Percentiles rank a stretch among this genome's conserved stretches.
These are phyloP conservation scores for Oncorhynchus gorbuscha DNA, from an alignment of 2,113 vertebrate genomes.

Conservation along the genomic window DNA sequence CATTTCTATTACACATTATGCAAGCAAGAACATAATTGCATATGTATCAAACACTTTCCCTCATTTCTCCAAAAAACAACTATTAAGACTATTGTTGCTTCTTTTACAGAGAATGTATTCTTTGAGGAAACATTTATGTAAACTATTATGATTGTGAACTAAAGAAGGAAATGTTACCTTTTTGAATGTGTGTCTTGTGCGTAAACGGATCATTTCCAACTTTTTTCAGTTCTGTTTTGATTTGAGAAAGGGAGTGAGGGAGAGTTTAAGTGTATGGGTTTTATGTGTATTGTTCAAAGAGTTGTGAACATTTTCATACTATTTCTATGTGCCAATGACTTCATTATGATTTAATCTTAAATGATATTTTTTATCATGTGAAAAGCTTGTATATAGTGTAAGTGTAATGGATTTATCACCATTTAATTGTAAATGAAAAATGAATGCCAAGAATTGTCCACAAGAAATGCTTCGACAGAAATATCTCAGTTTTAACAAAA, in stretches of 20 bases:
- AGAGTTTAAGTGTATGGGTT: neutral
- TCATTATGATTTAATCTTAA: slow-evolving; percentile 46
- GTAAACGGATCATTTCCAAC: slow-evolving; percentile 52
- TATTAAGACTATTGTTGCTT: slow-evolving; percentile 31
- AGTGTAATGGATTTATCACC: slow-evolving; percentile 49
- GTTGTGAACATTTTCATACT: slow-evolving; percentile 27
- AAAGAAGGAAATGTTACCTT: slow-evolving; percentile 35
- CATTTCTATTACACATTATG: slow-evolving; percentile 25
- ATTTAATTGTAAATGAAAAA: slow-evolving; percentile 52
- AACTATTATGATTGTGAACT: slow-evolving; percentile 28
- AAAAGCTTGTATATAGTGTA: slow-evolving; percentile 59
- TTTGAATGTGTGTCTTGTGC: slow-evolving; percentile 53
- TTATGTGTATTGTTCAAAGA: slow-evolving; percentile 33
- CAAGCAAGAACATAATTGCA: slow-evolving; percentile 34
- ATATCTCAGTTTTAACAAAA: slow-evolving; percentile 10
- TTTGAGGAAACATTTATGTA: slow-evolving; percentile 32
- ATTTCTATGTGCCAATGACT: slow-evolving; percentile 21
- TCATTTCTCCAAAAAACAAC: neutral
- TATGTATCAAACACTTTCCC: slow-evolving; percentile 11
- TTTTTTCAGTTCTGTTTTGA: slow-evolving; percentile 33
- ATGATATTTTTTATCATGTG: slow-evolving; percentile 62
- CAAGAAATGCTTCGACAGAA: slow-evolving; percentile 29
- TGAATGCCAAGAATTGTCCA: slow-evolving; percentile 29
- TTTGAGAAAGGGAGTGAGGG: slow-evolving; percentile 9
- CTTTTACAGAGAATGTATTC: slow-evolving; percentile 61